A percentile compares a stretch with the other conserved stretches of the same genome.
Evolutionary conservation across 2,113 vertebrate genomes (phyloP).

Genomic region (Ciconia maguari): DNA sequence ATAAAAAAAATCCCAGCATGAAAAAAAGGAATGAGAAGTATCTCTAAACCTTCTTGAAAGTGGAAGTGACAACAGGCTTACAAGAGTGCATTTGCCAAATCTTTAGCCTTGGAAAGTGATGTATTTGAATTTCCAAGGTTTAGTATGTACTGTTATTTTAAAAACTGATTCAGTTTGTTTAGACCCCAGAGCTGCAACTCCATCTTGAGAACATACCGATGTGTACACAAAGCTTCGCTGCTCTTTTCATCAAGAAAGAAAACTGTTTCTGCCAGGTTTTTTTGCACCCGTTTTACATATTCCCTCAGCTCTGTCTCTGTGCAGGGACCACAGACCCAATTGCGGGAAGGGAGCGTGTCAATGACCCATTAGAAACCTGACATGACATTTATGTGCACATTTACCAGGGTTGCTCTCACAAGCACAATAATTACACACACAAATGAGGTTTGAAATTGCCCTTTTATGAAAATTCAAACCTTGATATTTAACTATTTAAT

Average conservation of each 20-base stretch:
- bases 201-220: background rate
- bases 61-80: background rate
- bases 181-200: background rate
- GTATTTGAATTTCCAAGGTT: background rate
- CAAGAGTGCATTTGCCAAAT: background rate
- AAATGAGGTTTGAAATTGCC: constrained; percentile 63
- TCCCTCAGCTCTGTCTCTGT: background rate
- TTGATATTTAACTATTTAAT: constrained; percentile 59
- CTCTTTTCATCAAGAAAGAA: background rate
- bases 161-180: background rate
- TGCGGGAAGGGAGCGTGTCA: background rate
- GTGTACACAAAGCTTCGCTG: background rate
- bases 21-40: background rate
- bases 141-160: background rate
- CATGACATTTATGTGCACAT: constrained; percentile 16
- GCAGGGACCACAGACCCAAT: background rate
- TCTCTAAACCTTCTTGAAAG: background rate
- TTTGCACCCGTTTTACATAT: background rate
- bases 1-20: background rate
- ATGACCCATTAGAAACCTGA: background rate
- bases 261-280: background rate
- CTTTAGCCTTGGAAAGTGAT: background rate
- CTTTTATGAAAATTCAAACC: constrained; percentile 58
- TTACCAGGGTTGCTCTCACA: constrained; percentile 6
- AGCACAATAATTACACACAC: constrained; percentile 58